Base-by-base conservation (phyloP, 2,888 invertebrate species). In the Tetrapedia diversipes region DNA sequence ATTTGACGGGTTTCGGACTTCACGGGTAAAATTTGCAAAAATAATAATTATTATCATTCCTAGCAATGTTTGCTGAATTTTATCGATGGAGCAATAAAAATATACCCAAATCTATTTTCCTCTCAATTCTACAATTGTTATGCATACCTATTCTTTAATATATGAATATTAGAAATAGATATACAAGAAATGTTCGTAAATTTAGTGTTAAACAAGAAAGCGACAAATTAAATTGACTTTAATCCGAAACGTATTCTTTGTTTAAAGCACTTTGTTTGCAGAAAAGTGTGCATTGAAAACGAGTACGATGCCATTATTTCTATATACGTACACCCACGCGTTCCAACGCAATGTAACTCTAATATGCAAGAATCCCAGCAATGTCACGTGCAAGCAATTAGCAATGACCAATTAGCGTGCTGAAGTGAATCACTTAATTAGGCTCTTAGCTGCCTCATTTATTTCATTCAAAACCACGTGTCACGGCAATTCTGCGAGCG, bases 401-500 rank as follows among this genome's bases (percentile, higher is more conserved):
- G 43, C 24, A 54, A 11, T 53, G 53, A 65, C 53, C 53, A 65
- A 65, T 65, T 54, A 65, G 22, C 43, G 41, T 65, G 3, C 29
- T 53, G 64, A 51, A 41, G 64, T 65, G 43, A 43, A 65, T 65
- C 32, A 43, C 64, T 54, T 65, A 65, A 54, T 65, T 54, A 65
- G 43, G 32, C 53, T 3, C 22, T 53, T 43, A 32, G 14, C 32
- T 24, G 32, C 16, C 41, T 54, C 53, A 24, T 53, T 54, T 65
- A 53, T 34, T 65, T 43, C 64, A 51, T 43, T 43, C 43, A 24
- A 11, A 32, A 32, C 22, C 11, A n/a, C 43, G 27, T 22, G 53
- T 32, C 32, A 24, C 24, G 32, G 22, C 7, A 41, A 29, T 51
- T 51, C 29, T 4, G 7, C 4, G 1, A 43, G 11, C 16, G 34